These are phyloP conservation scores for Zaprionus lachaisei DNA, from an alignment of 1,140 invertebrate species.

Conservation along the genomic window DNA sequence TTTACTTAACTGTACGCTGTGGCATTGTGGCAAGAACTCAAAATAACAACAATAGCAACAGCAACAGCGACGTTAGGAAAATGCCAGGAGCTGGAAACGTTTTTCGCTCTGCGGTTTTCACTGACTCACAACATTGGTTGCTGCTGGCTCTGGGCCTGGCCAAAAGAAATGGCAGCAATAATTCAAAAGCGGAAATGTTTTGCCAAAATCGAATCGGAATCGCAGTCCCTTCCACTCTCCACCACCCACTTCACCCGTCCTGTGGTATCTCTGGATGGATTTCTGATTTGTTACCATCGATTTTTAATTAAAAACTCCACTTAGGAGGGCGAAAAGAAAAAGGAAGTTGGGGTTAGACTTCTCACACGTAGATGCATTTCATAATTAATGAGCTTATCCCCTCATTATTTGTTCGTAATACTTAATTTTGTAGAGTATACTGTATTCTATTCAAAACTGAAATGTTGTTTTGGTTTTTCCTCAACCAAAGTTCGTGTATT, in stretches of 20 bases:
- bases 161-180: slow-evolving; percentile 66
- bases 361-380: background rate
- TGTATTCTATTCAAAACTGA: background rate
- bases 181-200: slow-evolving; percentile 79
- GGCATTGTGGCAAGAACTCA: slow-evolving; percentile 44
- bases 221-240: background rate
- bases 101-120: slow-evolving; percentile 50
- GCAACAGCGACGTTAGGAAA: slow-evolving; percentile 5
- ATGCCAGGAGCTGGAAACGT: slow-evolving; percentile 28
- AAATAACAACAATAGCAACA: slow-evolving; percentile 44
- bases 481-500: slow-evolving; percentile 21
- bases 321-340: slow-evolving; percentile 1
- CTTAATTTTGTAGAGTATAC: background rate
- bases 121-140: slow-evolving; percentile 29
- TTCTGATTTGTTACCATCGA: slow-evolving; percentile 42
- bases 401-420: background rate
- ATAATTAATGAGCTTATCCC: background rate
- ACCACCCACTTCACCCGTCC: slow-evolving; percentile 9
- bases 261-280: slow-evolving; percentile 22
- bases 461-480: background rate
- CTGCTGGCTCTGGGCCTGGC: slow-evolving; percentile 21
- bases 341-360: too few species aligned
- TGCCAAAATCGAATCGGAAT: slow-evolving; percentile 62
- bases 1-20: slow-evolving; percentile 41
- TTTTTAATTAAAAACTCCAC: slow-evolving; percentile 76